These are phyloP conservation scores for Campaea margaritaria DNA, from an alignment of 2,888 invertebrate species.

Conservation along the genomic window DNA sequence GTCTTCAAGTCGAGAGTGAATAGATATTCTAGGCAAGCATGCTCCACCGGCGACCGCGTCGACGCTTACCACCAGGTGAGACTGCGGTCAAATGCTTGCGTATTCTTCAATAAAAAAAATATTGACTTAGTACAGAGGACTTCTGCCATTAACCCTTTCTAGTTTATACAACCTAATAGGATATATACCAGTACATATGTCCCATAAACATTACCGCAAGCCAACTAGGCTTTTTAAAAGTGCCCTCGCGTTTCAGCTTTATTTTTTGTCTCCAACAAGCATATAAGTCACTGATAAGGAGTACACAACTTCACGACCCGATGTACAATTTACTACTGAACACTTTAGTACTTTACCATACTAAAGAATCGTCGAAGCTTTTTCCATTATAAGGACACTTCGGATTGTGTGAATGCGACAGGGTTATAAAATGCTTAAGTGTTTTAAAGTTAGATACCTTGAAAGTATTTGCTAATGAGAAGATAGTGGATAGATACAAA, in stretches of 20 bases:
- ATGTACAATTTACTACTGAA: conserved; percentile 2
- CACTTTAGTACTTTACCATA: conserved; percentile 17
- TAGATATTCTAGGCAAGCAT: too few species aligned
- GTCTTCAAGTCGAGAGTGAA: too few species aligned
- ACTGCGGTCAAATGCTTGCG: too few species aligned
- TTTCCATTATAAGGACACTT: neutral
- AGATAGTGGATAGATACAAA: neutral
- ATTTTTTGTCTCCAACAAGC: conserved; percentile 7
- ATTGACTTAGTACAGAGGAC: too few species aligned
- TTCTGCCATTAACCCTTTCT: too few species aligned
- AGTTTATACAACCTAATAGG: neutral
- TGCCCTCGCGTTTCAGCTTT: neutral
- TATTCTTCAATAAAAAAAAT: too few species aligned
- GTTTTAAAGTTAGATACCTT: neutral
- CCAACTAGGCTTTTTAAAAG: conserved; percentile 1
- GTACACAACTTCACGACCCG: conserved; percentile 12
- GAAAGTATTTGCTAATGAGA: conserved; percentile 6
- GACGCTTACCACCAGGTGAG: too few species aligned
- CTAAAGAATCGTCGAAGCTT: neutral
- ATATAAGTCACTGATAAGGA: conserved; percentile 16
- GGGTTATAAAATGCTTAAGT: neutral
- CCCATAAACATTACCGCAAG: neutral
- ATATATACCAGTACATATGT: neutral
- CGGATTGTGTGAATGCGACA: neutral
- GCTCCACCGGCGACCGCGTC: too few species aligned